Evolutionary conservation across 2,888 invertebrate genomes (phyloP).

Genomic region (Campoletis raptor): DNA sequence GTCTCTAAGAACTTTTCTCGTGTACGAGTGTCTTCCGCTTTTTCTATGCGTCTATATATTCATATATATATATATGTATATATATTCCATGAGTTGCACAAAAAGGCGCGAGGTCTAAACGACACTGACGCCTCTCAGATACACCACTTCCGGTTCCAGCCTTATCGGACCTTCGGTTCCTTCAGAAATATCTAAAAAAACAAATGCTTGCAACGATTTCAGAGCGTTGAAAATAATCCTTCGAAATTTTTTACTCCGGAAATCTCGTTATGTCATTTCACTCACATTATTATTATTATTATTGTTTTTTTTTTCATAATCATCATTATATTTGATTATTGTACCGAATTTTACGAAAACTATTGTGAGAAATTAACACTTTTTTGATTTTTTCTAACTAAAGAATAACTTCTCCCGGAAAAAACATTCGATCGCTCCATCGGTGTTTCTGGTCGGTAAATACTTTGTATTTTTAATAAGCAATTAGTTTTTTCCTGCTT

Average conservation of each 20-base stretch:
- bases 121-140: constrained; percentile 19
- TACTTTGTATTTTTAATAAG: too few relatives aligned
- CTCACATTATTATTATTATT: not conserved
- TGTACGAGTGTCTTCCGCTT: constrained; percentile 32
- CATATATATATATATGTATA: not conserved
- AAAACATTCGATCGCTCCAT: too few relatives aligned
- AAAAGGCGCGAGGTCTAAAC: constrained; percentile 32
- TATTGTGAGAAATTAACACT: too few relatives aligned
- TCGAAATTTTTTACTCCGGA: not conserved
- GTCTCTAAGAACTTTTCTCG: constrained; percentile 44
- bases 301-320: not conserved
- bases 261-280: not conserved
- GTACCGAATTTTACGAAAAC: too few relatives aligned
- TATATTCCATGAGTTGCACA: constrained; percentile 9
- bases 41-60: not conserved
- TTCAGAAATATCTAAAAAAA: not conserved
- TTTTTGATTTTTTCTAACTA: too few relatives aligned
- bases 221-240: not conserved
- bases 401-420: too few relatives aligned
- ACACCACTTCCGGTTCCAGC: constrained; percentile 29
- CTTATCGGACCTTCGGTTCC: constrained; percentile 17
- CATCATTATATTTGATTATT: too few relatives aligned
- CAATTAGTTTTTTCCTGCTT: too few relatives aligned
- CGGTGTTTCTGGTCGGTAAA: too few relatives aligned
- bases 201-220: not conserved